Conservation (phyloP, 2,113 vertebrate species). For the Vulpes lagopus region DNA sequence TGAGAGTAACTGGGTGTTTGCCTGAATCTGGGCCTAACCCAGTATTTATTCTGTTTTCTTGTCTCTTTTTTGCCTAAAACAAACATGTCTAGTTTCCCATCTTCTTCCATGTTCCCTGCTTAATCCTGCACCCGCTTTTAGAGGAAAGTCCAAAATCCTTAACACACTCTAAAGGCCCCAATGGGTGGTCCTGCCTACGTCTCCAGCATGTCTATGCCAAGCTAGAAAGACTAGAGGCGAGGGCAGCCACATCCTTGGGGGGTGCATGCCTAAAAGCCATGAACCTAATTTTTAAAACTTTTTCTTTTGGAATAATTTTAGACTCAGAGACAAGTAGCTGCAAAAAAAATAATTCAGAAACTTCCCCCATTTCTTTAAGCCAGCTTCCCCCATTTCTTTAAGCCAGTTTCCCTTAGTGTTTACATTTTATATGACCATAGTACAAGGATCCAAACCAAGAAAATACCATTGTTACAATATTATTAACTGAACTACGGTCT, state of each 20-base stretch:
- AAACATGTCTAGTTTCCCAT: constrained; percentile 76
- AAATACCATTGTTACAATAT: background rate
- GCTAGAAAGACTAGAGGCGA: background rate
- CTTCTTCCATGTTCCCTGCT: constrained; percentile 30
- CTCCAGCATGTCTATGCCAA: background rate
- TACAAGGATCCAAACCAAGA: constrained; percentile 34
- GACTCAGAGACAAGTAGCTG: constrained; percentile 19
- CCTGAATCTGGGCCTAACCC: constrained; percentile 71
- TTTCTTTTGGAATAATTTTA: constrained; percentile 37
- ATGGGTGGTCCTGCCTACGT: background rate
- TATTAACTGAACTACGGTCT: background rate
- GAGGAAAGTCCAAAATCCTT: constrained; percentile 45
- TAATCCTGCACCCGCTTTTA: constrained; percentile 66
- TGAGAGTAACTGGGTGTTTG: constrained; percentile 81
- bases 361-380: background rate
- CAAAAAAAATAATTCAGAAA: constrained; percentile 55
- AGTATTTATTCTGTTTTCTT: constrained; percentile 79
- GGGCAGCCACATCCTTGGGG: background rate
- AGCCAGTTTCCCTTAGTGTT: constrained; percentile 13
- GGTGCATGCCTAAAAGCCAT: background rate
- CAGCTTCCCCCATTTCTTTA: background rate
- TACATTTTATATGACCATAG: constrained; percentile 19
- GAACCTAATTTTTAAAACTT: constrained; percentile 36
- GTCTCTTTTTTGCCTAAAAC: constrained; percentile 78
- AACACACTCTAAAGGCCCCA: background rate